A percentile compares a stretch with the other conserved stretches of the same genome.
Evolutionary conservation across 2,113 vertebrate species (phyloP).

Genomic region (Mugil cephalus): DNA sequence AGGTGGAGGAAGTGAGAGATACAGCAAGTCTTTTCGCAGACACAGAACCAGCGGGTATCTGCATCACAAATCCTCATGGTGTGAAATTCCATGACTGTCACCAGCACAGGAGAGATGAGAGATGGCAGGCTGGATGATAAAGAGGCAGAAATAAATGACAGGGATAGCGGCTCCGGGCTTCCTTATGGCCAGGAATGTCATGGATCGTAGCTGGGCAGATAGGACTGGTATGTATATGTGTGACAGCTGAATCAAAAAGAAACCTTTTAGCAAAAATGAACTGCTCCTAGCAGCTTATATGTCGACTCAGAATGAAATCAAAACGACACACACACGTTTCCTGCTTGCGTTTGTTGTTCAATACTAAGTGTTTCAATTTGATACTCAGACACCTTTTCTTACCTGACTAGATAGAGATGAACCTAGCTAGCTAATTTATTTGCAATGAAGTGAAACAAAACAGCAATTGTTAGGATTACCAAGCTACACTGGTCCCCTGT

Average conservation of each 20-base stretch:
- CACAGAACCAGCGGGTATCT: conserved; percentile 68
- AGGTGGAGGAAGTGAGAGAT: conserved; percentile 23
- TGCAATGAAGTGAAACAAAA: neutral
- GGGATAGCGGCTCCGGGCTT: conserved; percentile 44
- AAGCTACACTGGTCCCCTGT: neutral
- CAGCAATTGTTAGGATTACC: neutral
- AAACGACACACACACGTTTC: too few relatives aligned
- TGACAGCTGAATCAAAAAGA: conserved; percentile 21
- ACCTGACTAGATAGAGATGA: too few relatives aligned
- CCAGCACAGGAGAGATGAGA: conserved; percentile 54
- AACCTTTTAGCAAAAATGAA: too few relatives aligned
- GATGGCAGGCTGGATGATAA: conserved; percentile 44
- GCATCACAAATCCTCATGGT: conserved; percentile 65
- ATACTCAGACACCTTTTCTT: too few relatives aligned
- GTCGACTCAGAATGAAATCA: too few relatives aligned
- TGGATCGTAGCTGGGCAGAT: conserved; percentile 28
- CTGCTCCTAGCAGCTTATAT: too few relatives aligned
- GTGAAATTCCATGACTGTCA: conserved; percentile 68
- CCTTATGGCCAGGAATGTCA: conserved; percentile 47
- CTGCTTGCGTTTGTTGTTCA: too few relatives aligned
- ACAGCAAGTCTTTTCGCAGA: conserved; percentile 66
- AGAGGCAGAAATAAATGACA: conserved; percentile 53
- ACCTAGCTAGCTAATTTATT: too few relatives aligned
- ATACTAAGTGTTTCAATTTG: too few relatives aligned
- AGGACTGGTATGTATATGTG: conserved; percentile 27